Evolutionary conservation across 2,113 vertebrate genomes (phyloP), one percentile per base, ranked within the genome.

Genomic region (Plotosus lineatus): DNA sequence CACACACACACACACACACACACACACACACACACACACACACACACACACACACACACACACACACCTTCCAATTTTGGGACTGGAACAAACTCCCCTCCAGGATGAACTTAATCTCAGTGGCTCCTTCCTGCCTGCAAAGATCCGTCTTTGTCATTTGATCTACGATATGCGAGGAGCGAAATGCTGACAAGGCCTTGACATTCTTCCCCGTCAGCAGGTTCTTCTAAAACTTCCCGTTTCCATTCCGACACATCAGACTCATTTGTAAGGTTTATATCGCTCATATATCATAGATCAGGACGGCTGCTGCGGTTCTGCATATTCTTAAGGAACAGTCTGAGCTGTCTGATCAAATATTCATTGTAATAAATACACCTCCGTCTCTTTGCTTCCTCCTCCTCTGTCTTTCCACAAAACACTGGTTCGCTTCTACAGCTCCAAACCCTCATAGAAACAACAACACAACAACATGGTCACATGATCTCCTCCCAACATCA

Each of bases 311-410:
- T 51, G 69, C 50, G 69, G 19, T 51, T 73, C 19, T 73, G 46
- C 46, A 36, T 51, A 51, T 51, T 73, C 69, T 51, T 12, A 73
- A 21, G 19, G 48, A 73, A 48, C 15, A 4, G 9, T 51, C 46
- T 33, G 69, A 21, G 9, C 46, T 69, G 40, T 44, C 46, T 36
- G 69, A 51, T 33, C 69, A 51, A 73, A 73, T 73, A 73, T 73
- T 33, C 44, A 5, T 50, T 5, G 69, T 48, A 31, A 72, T 72
- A 31, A 72, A 72, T 72, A 50, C 9, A 2, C 26, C 69, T 21
- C 42, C 17, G 6, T 48, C 44, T 50, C 68, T 10, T 28, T 48
- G 46, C 28, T 72, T 55, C 17, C 48, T 33, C 26, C 69, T 72
- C 26, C 7, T 33, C 69, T 3, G 17, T 72, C 44, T 50, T 72